Conservation (phyloP, 1,140 invertebrate genomes). For the Patella vulgata region DNA sequence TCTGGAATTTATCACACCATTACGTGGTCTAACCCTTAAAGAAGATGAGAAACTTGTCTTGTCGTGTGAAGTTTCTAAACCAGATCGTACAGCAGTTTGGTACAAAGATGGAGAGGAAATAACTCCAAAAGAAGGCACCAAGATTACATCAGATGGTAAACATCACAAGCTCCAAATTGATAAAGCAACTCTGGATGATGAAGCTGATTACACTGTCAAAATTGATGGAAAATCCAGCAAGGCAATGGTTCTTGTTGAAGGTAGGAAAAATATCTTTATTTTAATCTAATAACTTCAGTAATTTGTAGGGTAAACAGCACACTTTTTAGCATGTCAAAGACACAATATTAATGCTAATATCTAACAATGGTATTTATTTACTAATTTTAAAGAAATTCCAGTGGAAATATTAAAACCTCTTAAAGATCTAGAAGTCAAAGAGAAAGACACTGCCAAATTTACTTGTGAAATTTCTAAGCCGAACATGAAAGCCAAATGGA, state of each 20-base stretch:
- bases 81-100: constrained; percentile 85
- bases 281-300: background rate
- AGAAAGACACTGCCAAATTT: constrained; percentile 51
- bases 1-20: constrained; percentile 53
- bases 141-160: constrained; percentile 41
- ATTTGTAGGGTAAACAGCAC: background rate
- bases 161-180: constrained; percentile 76
- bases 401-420: constrained; percentile 53
- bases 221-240: constrained; percentile 81
- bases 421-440: constrained; percentile 47
- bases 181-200: constrained; percentile 80
- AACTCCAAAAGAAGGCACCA: constrained; percentile 27
- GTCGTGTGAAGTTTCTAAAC: constrained; percentile 73
- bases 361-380: background rate
- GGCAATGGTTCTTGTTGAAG: constrained; percentile 86
- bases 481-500: constrained; percentile 94
- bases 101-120: constrained; percentile 74
- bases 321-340: too few species aligned
- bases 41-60: constrained; percentile 52
- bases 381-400: constrained; percentile 45
- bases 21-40: constrained; percentile 45
- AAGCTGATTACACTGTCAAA: constrained; percentile 83
- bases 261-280: constrained; percentile 66
- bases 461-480: constrained; percentile 89
- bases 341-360: too few species aligned